Evolutionary conservation across 1,140 invertebrate species (phyloP).

Genomic region (Agrilus planipennis): DNA sequence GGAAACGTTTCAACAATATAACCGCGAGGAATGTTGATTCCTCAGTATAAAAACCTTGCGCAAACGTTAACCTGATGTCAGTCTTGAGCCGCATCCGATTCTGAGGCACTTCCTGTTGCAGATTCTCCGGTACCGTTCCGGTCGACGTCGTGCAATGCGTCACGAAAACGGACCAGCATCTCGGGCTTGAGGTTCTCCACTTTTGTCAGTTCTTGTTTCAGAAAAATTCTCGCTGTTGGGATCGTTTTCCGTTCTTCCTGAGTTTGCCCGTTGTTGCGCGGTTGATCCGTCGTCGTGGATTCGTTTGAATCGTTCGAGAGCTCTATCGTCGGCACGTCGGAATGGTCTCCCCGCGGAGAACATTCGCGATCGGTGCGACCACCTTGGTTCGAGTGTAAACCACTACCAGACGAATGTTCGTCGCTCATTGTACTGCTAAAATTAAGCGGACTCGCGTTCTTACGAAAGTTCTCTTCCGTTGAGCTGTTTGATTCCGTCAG

Average conservation of each 20-base stretch:
- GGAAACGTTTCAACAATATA: conserved; percentile 8
- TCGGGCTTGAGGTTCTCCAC: conserved; percentile 38
- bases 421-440: conserved; percentile 12
- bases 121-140: conserved; percentile 23
- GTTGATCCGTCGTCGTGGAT: conserved; percentile 18
- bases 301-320: conserved; percentile 31
- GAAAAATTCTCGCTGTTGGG: conserved; percentile 36
- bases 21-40: conserved; percentile 12
- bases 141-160: conserved; percentile 25
- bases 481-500: conserved; percentile 25
- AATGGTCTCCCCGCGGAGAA: conserved; percentile 6
- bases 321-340: conserved; percentile 28
- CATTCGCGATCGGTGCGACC: conserved; percentile 8
- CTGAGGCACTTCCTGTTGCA: conserved; percentile 26
- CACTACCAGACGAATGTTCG: conserved; percentile 8
- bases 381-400: neutral
- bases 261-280: conserved; percentile 25
- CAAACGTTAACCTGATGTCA: conserved; percentile 30
- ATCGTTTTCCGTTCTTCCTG: conserved; percentile 19
- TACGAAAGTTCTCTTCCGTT: conserved; percentile 28
- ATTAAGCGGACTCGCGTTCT: conserved; percentile 26
- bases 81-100: conserved; percentile 32
- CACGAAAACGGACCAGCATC: conserved; percentile 37
- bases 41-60: conserved; percentile 29
- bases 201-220: conserved; percentile 43